Base-by-base conservation (phyloP, 2,113 vertebrate species). In the Spermophilus dauricus region DNA sequence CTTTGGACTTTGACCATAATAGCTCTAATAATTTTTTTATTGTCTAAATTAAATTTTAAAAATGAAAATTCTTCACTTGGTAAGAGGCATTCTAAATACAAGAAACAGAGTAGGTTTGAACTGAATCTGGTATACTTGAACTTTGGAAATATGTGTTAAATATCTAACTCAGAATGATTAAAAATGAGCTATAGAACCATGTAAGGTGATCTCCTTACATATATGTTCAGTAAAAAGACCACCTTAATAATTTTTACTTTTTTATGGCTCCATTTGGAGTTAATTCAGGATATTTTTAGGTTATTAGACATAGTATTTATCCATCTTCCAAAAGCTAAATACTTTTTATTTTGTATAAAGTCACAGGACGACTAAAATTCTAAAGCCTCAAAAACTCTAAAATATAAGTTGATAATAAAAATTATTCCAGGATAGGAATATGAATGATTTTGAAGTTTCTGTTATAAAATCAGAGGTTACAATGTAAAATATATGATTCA, bases 281-380 rank as follows among this genome's bases (percentile, higher is more conserved):
- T 82, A 70, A 12, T 72, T 93, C 16, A 88, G 4, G 32, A 88
- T 28, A 76, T 56, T 80, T 45, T 53, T 80, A 69, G 4, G 20
- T 95, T 70, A 26, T 8, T 80, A 48, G 24, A 58, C 11, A 69
- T n/a, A 73, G 9, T 72, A 83, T 75, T 88, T 91, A 39, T 63
- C 9, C 45, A 78, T 77, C 28, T 92, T 82, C 45, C 1, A 63
- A 92, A 34, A 12, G 26, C 39, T 84, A 89, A 65, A 12, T 72
- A 78, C 63, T 85, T 88, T 72, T 84, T 30, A 93, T 89, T 95
- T 95, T 67, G 81, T 26, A 86, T 65, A 32, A 83, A 89, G 3
- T 84, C 32, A 73, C 2, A 91, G 4, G 45, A 82, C 67, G 34
- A 11, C 4, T 86, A 90, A 76, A 82, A 76, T 4, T 65, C 42